Base-by-base conservation (phyloP, 2,888 invertebrate species). In the Argyra leucocephala region DNA sequence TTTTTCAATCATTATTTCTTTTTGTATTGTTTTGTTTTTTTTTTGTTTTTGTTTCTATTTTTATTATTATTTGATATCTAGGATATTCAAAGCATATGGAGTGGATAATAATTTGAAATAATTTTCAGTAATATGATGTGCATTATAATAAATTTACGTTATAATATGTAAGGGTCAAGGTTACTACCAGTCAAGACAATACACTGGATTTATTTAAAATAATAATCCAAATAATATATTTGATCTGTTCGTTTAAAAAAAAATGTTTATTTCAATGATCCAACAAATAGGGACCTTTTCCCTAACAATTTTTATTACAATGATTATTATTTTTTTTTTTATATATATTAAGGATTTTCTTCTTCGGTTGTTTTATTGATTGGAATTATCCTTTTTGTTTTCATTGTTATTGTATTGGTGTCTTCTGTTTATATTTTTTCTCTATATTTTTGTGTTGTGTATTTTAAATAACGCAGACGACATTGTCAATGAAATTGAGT, bases 41-140 rank as follows among this genome's bases (percentile, higher is more conserved):
- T 48, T 48, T 48, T 48, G 1, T 48, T 18, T 15, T n/a, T 18
- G 2, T 48, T 48, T 18, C 48, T 48, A 15, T 48, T 48, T 48
- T 15, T n/a, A 18, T 37, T 48, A 2, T 48, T 48, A 5, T 48
- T 18, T 12, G 15, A 48, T 18, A 9, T 48, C 3, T 18, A 7
- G 10, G 31, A 31, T 10, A 48, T 48, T 48, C 15, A 18, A 48
- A 48, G 48, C 48, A 48, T 48, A 48, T 48, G 48, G 48, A 48
- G 48, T 48, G 48, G 48, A 48, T 48, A 48, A 48, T 48, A 48
- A 48, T 48, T 48, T n/a, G 12, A 48, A 48, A 48, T 48, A 48
- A 18, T 48, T 12, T 48, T 48, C 15, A 18, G 15, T 48, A 48
- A 31, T 31, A 31, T 31, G 5, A 10, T 31, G 31, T 10, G 31